Evolutionary conservation across 2,113 vertebrate species (phyloP).

Genomic region (Nothocercus nigrocapillus): DNA sequence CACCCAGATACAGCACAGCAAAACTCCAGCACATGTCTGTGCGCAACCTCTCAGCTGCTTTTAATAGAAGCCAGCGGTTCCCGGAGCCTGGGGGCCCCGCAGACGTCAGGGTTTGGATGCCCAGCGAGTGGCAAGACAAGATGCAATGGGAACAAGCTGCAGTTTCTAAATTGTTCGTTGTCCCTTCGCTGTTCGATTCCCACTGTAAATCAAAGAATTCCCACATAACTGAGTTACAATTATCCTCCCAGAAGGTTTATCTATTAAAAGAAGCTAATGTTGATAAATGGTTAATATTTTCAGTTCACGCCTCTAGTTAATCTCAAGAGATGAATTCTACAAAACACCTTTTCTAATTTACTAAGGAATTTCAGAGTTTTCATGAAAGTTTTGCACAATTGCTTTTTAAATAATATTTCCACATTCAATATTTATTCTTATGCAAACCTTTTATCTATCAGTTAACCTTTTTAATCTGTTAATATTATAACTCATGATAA

Average conservation of each 20-base stretch:
- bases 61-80: not conserved
- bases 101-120: too few species aligned
- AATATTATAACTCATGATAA: not conserved
- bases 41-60: not conserved
- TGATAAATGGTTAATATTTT: not conserved
- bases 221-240: not conserved
- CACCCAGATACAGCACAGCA: not conserved
- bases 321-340: not conserved
- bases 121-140: not conserved
- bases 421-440: not conserved
- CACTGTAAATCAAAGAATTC: not conserved
- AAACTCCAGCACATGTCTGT: not conserved
- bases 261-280: not conserved
- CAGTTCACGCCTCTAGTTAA: not conserved
- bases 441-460: not conserved
- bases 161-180: not conserved
- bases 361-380: not conserved
- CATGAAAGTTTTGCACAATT: not conserved
- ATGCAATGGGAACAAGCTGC: not conserved
- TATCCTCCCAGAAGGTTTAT: not conserved
- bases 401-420: not conserved
- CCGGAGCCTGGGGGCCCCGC: not conserved
- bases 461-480: not conserved
- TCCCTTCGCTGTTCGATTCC: not conserved
- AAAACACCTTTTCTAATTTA: not conserved